Conservation (phyloP, 2,888 invertebrate genomes). For the Rhynchonema sp. region DNA sequence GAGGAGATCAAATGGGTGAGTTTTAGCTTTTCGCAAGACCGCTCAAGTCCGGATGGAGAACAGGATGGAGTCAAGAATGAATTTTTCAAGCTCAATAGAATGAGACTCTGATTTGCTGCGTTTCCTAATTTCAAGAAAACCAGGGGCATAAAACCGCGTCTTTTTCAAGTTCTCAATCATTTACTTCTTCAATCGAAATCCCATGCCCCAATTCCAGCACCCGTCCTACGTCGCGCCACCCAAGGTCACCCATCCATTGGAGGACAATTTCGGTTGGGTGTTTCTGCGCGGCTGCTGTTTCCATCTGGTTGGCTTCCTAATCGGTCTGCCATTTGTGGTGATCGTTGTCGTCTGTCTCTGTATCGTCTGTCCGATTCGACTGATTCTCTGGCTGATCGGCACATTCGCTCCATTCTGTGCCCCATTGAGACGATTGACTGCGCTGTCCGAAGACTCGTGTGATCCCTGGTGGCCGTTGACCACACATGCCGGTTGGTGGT, state of each 20-base stretch:
- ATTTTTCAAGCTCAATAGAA: not conserved
- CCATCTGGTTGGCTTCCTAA: not conserved
- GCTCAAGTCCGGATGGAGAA: no score
- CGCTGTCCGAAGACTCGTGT: not conserved
- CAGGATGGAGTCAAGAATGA: not conserved
- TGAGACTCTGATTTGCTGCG: not conserved
- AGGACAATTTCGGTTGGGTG: conserved; percentile 2
- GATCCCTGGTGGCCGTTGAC: conserved; percentile 6
- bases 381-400: not conserved
- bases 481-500: not conserved
- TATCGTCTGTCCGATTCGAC: not conserved
- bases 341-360: not conserved
- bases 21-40: no score
- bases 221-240: conserved; percentile 1
- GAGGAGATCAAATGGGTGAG: not conserved
- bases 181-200: no score
- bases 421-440: not conserved
- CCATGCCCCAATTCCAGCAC: not conserved
- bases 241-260: conserved; percentile 3
- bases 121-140: no score
- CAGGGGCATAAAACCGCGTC: no score
- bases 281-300: not conserved
- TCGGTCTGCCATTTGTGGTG: not conserved
- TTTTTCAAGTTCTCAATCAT: no score
- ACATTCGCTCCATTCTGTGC: not conserved